Conservation (phyloP, 2,113 vertebrate genomes). For the Chlamydotis undulata region DNA sequence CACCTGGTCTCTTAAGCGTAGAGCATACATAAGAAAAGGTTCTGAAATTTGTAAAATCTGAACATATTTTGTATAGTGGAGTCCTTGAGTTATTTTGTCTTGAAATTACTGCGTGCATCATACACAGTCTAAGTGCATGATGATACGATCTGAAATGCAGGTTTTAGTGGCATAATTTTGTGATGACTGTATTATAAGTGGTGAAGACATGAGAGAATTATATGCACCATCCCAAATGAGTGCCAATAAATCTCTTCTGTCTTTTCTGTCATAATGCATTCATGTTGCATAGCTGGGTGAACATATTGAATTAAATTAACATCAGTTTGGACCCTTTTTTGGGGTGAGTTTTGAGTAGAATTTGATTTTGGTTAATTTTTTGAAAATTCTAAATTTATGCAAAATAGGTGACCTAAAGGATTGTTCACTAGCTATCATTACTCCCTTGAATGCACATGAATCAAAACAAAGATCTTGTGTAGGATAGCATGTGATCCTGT, state of each 20-base stretch:
- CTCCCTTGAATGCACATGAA: background rate
- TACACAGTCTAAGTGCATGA: background rate
- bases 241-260: background rate
- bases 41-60: background rate
- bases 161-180: constrained; percentile 16
- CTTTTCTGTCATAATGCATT: background rate
- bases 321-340: background rate
- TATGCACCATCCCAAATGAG: background rate
- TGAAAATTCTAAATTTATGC: background rate
- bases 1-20: background rate
- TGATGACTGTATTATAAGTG: background rate
- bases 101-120: background rate
- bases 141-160: background rate
- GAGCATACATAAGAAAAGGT: background rate
- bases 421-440: background rate
- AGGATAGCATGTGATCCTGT: background rate
- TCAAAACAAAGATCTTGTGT: background rate
- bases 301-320: background rate
- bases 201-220: constrained; percentile 26
- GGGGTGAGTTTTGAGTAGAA: background rate
- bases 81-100: background rate
- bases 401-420: background rate
- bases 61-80: background rate
- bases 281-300: background rate
- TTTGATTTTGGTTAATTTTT: background rate